phyloP scores from a whole-genome alignment of 2,113 vertebrate species.

The Leucopsar rothschildi region DNA sequence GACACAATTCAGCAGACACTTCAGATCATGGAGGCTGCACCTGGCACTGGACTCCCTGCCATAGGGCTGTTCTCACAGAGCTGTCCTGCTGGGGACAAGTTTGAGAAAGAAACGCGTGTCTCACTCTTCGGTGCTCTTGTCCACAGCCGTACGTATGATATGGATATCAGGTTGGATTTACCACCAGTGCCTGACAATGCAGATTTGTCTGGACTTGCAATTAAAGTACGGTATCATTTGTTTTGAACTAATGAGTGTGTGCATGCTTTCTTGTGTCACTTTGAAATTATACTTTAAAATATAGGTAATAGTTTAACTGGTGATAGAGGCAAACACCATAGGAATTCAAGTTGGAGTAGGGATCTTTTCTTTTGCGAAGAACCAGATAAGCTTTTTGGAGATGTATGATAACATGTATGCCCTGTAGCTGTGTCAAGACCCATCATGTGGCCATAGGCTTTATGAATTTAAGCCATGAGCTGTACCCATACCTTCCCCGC shows the following conservation, averaged over 20 bases:
- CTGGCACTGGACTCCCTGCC: slow-evolving; percentile 83
- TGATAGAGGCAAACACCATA: not conserved
- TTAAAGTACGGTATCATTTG: slow-evolving; percentile 78
- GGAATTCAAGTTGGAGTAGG: not conserved
- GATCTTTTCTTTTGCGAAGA: not conserved
- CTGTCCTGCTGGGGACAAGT: slow-evolving; percentile 76
- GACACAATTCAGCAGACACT: slow-evolving; percentile 75
- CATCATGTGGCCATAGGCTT: not conserved
- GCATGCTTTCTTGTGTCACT: not conserved
- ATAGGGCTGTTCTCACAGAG: slow-evolving; percentile 70
- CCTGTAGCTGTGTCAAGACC: not conserved
- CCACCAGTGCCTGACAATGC: slow-evolving; percentile 89
- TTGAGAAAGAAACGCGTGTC: slow-evolving; percentile 87
- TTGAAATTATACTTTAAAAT: not conserved
- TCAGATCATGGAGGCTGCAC: slow-evolving; percentile 84
- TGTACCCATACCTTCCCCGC: not conserved
- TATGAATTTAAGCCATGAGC: not conserved
- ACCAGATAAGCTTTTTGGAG: not conserved
- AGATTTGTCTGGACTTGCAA: slow-evolving; percentile 87
- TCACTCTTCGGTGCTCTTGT: slow-evolving; percentile 92
- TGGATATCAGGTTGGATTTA: slow-evolving; percentile 90
- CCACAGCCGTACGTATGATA: slow-evolving; percentile 86
- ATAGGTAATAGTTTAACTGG: not conserved
- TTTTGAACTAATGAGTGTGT: not conserved
- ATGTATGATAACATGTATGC: not conserved